Evolutionary conservation across 2,113 vertebrate species (phyloP).

Genomic region (Tragelaphus strepsiceros): DNA sequence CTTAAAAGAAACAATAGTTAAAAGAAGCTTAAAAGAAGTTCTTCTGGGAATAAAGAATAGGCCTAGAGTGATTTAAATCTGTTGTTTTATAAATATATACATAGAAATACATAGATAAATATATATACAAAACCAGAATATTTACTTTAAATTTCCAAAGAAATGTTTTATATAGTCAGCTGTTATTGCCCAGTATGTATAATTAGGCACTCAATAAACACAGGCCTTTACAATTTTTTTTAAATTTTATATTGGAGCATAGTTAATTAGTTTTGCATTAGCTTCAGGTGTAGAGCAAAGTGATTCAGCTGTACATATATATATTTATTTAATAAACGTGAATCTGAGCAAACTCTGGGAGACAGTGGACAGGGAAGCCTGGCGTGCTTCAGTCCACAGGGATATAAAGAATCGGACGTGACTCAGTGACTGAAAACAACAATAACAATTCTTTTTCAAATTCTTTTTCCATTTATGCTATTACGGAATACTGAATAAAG

Average conservation of each 20-base stretch:
- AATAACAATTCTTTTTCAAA: neutral
- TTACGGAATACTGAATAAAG: neutral
- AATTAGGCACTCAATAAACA: neutral
- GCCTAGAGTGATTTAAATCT: neutral
- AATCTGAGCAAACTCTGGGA: neutral
- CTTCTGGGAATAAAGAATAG: neutral
- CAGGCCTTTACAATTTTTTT: neutral
- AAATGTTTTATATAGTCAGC: neutral
- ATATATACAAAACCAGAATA: neutral
- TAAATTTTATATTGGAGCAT: neutral
- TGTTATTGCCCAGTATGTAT: neutral
- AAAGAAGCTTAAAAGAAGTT: neutral
- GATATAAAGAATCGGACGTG: neutral
- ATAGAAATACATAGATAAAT: neutral
- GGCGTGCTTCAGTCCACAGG: neutral
- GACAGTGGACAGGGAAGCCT: neutral
- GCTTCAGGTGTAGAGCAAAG: neutral
- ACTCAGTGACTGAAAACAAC: neutral
- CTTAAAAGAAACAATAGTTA: neutral
- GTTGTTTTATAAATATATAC: neutral
- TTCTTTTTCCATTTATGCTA: neutral
- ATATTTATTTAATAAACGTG: neutral
- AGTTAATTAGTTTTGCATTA: neutral
- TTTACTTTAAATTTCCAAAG: neutral
- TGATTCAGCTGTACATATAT: neutral